phyloP scores from a whole-genome alignment of 2,888 invertebrate genomes.

The Tachina grossa region DNA sequence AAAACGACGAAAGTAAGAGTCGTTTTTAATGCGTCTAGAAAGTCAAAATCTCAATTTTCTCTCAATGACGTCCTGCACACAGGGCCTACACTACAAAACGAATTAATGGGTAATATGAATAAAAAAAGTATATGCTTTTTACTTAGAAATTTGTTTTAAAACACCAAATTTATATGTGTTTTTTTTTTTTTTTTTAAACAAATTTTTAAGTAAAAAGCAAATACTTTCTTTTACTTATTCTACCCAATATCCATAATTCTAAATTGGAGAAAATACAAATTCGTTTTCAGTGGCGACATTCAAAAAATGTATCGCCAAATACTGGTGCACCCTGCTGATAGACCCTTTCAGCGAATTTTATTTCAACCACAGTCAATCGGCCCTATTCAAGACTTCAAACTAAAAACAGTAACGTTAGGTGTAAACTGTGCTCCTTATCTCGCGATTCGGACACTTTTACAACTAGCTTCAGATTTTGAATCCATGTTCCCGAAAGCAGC shows the following conservation, averaged over 20 bases:
- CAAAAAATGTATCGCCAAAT: constrained; percentile 5
- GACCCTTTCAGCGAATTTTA: neutral
- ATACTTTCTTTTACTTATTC: too few relatives aligned
- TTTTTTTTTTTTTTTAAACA: too few relatives aligned
- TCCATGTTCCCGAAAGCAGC: neutral
- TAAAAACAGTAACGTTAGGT: neutral
- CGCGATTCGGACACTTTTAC: neutral
- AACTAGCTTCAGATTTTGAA: neutral
- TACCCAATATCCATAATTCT: too few relatives aligned
- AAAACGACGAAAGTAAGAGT: neutral
- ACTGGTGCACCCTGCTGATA: neutral
- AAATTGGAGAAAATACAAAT: too few relatives aligned
- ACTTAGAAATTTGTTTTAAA: too few relatives aligned
- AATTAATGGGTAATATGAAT: too few relatives aligned
- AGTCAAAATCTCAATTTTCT: neutral
- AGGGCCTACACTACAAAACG: neutral
- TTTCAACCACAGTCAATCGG: neutral
- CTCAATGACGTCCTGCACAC: neutral
- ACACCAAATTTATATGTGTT: too few relatives aligned
- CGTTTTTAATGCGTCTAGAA: neutral
- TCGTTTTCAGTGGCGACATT: neutral
- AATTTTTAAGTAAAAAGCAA: too few relatives aligned
- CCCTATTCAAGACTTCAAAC: neutral
- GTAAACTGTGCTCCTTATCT: neutral
- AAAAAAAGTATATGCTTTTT: too few relatives aligned